phyloP scores from a whole-genome alignment of 2,797 vertebrate species.

The Notamacropus eugenii region DNA sequence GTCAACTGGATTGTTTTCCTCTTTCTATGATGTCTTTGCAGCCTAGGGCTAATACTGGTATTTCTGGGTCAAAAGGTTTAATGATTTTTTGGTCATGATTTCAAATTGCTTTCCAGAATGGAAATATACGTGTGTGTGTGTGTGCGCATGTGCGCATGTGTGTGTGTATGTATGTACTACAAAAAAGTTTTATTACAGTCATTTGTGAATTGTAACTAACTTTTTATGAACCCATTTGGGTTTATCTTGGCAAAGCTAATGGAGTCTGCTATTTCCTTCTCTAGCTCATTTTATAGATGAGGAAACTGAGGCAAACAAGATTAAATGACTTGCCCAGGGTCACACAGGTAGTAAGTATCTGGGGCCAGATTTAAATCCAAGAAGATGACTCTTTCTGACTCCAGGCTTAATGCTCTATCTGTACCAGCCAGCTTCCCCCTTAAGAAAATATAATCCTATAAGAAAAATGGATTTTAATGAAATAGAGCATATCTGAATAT shows the following conservation, averaged over 20 bases:
- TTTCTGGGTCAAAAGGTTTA: not conserved
- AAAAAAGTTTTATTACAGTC: not conserved
- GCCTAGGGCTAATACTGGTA: not conserved
- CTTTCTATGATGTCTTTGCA: not conserved
- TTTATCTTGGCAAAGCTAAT: not conserved
- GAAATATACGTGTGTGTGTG: not conserved
- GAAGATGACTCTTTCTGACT: not conserved
- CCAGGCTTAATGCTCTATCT: not conserved
- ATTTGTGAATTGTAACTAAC: not conserved
- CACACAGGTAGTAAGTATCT: not conserved
- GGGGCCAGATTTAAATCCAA: not conserved
- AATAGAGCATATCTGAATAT: not conserved
- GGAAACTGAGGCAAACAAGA: not conserved
- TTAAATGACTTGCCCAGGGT: not conserved
- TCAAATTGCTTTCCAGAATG: not conserved
- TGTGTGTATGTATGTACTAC: not conserved
- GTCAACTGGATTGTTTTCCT: not conserved
- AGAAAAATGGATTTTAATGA: not conserved
- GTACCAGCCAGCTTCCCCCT: not conserved
- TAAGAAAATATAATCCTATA: not conserved
- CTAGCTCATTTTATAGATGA: not conserved
- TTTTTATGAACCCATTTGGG: not conserved
- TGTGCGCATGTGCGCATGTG: no score
- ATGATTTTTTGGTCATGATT: not conserved
- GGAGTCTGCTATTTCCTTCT: not conserved